These are phyloP conservation scores for Podiceps cristatus DNA, from an alignment of 2,113 vertebrate species.

Conservation along the genomic window DNA sequence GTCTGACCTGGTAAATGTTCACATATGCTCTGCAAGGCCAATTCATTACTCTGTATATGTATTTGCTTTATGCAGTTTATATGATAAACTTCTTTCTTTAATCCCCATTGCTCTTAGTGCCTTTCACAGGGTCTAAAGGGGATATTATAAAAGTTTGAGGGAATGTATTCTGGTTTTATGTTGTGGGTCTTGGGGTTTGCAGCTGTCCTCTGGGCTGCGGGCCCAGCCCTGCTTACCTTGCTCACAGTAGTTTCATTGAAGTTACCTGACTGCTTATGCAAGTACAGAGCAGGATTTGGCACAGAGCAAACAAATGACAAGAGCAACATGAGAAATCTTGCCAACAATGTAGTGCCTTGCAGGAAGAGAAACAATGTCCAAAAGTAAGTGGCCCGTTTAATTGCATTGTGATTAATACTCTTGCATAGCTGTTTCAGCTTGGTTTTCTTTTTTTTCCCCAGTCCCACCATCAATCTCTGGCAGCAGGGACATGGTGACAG, in stretches of 20 bases:
- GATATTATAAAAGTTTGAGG: neutral
- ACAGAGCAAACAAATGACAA: neutral
- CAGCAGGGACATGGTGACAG: conserved; percentile 80
- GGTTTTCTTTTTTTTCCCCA: neutral
- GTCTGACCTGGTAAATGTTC: neutral
- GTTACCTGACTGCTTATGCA: neutral
- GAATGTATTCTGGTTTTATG: neutral
- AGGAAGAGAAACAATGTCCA: neutral
- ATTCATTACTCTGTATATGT: neutral
- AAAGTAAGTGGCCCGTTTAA: neutral
- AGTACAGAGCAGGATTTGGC: neutral
- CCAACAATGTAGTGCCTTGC: neutral
- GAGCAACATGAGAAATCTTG: neutral
- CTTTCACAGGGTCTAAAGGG: neutral
- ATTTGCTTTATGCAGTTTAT: neutral
- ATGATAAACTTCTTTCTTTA: neutral
- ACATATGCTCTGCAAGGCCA: neutral
- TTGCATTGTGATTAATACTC: neutral
- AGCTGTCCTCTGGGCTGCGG: neutral
- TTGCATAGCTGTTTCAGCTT: neutral
- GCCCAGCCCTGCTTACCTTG: neutral
- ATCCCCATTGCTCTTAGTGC: neutral
- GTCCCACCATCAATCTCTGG: conserved; percentile 91
- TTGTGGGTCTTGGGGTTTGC: neutral
- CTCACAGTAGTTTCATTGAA: neutral